These are phyloP conservation scores for Gibbula magus DNA, from an alignment of 2,888 invertebrate species.

Conservation along the genomic window DNA sequence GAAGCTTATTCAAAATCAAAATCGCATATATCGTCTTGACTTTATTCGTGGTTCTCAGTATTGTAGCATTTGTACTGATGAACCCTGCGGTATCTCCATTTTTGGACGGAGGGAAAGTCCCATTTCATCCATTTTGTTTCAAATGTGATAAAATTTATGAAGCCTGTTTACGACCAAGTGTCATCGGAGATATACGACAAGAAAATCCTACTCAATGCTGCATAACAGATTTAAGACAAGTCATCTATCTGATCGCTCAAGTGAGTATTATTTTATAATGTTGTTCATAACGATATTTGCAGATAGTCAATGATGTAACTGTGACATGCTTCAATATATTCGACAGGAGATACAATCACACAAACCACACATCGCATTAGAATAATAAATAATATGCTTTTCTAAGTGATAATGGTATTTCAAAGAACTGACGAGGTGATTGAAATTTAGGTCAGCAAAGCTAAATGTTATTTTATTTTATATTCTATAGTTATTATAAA, in stretches of 20 bases:
- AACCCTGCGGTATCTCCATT: background rate
- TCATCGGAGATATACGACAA: background rate
- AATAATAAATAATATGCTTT: no score
- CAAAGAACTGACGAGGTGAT: no score
- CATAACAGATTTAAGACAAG: background rate
- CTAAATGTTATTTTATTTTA: no score
- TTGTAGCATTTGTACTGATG: background rate
- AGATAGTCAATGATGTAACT: no score
- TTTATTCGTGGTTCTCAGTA: background rate
- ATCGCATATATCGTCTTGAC: background rate
- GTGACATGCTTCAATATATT: no score
- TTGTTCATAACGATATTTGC: no score
- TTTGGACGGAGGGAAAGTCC: background rate
- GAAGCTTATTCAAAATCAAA: background rate
- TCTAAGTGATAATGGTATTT: no score
- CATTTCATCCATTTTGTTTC: background rate
- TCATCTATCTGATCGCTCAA: background rate
- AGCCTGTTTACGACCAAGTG: background rate
- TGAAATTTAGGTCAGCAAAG: no score
- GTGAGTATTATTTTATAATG: background rate
- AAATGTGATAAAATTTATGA: background rate
- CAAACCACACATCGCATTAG: no score
- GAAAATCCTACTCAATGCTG: background rate
- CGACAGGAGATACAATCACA: no score
- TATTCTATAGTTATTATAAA: no score